A percentile compares a stretch with the other conserved stretches of the same genome.
Conservation (phyloP, 2,113 vertebrate species). For the Pantherophis guttatus region DNA sequence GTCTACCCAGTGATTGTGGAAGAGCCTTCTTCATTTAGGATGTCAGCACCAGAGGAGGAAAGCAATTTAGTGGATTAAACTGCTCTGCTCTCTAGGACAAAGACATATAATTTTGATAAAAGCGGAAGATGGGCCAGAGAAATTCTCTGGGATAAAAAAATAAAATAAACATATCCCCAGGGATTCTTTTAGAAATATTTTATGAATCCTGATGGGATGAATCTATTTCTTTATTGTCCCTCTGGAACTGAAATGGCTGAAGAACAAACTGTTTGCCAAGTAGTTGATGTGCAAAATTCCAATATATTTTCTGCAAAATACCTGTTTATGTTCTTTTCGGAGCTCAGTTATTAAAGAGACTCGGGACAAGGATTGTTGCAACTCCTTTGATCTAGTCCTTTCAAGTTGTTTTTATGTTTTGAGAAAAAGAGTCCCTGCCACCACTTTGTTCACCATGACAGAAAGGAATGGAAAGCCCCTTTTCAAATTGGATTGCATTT, state of each 20-base stretch:
- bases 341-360: background rate
- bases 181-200: slow-evolving; percentile 47
- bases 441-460: background rate
- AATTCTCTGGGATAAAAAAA: slow-evolving; percentile 47
- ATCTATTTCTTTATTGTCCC: slow-evolving; percentile 21
- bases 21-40: slow-evolving; percentile 53
- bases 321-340: slow-evolving; percentile 9
- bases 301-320: slow-evolving; percentile 22
- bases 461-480: background rate
- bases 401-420: background rate
- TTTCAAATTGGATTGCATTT: background rate
- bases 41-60: slow-evolving; percentile 36
- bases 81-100: slow-evolving; percentile 44
- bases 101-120: slow-evolving; percentile 58
- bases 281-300: slow-evolving; percentile 20
- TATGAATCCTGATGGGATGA: slow-evolving; percentile 31
- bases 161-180: slow-evolving; percentile 40
- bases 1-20: slow-evolving; percentile 39
- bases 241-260: slow-evolving; percentile 37
- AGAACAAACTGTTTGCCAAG: slow-evolving; percentile 31
- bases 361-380: background rate
- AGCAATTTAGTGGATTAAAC: slow-evolving; percentile 41
- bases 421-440: background rate
- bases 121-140: slow-evolving; percentile 41
- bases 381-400: background rate